phyloP scores from a whole-genome alignment of 2,888 invertebrate genomes.

The Selenia dentaria region DNA sequence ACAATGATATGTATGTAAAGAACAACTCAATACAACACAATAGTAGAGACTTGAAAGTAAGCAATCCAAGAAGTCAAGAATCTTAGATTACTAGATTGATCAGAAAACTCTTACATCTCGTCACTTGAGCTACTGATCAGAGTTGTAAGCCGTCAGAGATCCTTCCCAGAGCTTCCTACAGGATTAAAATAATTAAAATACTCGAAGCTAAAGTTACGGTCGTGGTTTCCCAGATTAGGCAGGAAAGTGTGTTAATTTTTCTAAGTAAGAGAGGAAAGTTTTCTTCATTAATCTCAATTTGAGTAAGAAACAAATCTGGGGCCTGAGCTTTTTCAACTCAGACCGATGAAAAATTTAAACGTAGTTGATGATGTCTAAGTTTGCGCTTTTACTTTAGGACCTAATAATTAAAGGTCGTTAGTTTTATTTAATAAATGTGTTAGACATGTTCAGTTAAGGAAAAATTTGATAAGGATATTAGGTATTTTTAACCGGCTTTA shows the following conservation, averaged over 20 bases:
- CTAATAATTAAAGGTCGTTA: neutral
- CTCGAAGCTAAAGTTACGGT: constrained; percentile 53
- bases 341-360: constrained; percentile 4
- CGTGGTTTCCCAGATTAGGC: constrained; percentile 39
- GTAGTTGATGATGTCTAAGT: neutral
- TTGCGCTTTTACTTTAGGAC: neutral
- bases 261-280: constrained; percentile 21
- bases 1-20: too few relatives aligned
- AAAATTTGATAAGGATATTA: too few relatives aligned
- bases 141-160: constrained; percentile 46
- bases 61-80: too few relatives aligned
- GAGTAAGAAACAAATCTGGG: constrained; percentile 3
- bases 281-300: constrained; percentile 23
- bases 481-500: too few relatives aligned
- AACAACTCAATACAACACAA: too few relatives aligned
- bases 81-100: too few relatives aligned
- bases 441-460: too few relatives aligned
- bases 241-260: constrained; percentile 22
- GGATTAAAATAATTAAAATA: constrained; percentile 69
- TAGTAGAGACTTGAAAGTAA: too few relatives aligned
- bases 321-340: neutral
- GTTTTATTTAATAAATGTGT: too few relatives aligned
- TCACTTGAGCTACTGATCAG: constrained; percentile 37
- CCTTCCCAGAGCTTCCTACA: constrained; percentile 45
- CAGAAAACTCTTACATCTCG: too few relatives aligned